Percentiles rank a stretch among this genome's conserved stretches.
Evolutionary conservation across 92 coral and sea anemone genomes (phyloP).

Genomic region (Umimayanthus kanabou): DNA sequence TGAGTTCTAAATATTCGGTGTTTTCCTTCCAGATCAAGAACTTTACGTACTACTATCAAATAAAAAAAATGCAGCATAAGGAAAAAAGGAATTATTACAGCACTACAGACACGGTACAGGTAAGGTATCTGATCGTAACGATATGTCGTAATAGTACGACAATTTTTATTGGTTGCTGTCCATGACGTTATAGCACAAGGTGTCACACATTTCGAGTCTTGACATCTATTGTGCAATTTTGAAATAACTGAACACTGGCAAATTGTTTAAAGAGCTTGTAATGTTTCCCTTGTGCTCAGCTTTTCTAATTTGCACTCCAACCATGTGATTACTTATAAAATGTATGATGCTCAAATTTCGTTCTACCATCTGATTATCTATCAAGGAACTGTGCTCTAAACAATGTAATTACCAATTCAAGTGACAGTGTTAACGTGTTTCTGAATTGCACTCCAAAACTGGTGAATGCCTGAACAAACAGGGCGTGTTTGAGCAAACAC

Average conservation of each 20-base stretch:
- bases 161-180: not conserved
- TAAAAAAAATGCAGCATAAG: constrained; percentile 72
- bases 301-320: too few relatives aligned
- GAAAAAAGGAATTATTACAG: constrained; percentile 94
- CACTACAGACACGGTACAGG: constrained; percentile 97
- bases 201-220: not conserved
- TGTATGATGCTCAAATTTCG: not conserved
- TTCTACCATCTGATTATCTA: not conserved
- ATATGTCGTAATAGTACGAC: not conserved
- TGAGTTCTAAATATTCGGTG: not conserved
- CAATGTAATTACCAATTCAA: not conserved
- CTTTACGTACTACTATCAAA: constrained; percentile 67
- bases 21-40: constrained; percentile 67
- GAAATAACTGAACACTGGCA: not conserved
- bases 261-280: not conserved
- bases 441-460: not conserved
- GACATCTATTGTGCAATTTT: not conserved
- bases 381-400: not conserved
- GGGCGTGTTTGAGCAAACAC: not conserved
- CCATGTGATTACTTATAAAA: too few relatives aligned
- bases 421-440: not conserved
- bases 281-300: too few relatives aligned
- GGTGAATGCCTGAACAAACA: not conserved
- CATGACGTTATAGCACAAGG: not conserved
- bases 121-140: constrained; percentile 19